phyloP scores from a whole-genome alignment of 2,113 vertebrate species.

The Tyrannus savana region DNA sequence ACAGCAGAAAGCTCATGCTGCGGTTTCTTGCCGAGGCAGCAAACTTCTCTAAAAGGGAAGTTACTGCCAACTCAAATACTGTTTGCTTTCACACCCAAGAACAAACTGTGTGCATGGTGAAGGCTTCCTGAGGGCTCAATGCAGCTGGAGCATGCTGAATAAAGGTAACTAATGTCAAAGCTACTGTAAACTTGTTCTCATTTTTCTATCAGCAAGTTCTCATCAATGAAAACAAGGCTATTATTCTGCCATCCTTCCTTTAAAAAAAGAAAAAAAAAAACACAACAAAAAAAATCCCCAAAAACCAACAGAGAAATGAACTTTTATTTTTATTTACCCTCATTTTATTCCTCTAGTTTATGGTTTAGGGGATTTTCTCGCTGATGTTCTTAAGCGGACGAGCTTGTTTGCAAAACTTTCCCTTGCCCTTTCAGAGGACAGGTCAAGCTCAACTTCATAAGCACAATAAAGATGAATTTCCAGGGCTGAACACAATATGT shows the following conservation, averaged over 20 bases:
- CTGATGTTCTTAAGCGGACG: neutral
- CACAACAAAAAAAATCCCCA: neutral
- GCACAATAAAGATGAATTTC: constrained; percentile 47
- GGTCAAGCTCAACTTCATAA: constrained; percentile 30
- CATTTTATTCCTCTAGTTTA: neutral
- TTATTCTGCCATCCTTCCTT: constrained; percentile 53
- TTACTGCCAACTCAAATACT: constrained; percentile 93
- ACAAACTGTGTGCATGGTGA: constrained; percentile 84
- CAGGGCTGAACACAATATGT: constrained; percentile 28
- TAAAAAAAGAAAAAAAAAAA: neutral
- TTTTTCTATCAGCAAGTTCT: constrained; percentile 83
- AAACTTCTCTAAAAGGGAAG: constrained; percentile 88
- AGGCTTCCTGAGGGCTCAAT: constrained; percentile 93
- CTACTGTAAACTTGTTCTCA: constrained; percentile 88
- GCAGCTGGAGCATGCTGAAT: constrained; percentile 90
- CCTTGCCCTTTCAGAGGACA: neutral
- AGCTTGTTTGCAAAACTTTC: constrained; percentile 18
- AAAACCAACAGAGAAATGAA: neutral
- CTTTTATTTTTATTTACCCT: neutral
- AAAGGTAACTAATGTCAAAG: constrained; percentile 92
- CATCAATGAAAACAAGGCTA: constrained; percentile 80
- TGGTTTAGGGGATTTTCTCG: neutral
- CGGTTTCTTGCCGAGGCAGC: constrained; percentile 96
- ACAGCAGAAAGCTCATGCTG: constrained; percentile 82
- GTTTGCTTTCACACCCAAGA: constrained; percentile 87